These are phyloP conservation scores for Pelecanoides urinatrix DNA, from an alignment of 2,113 vertebrate species.

Conservation along the genomic window DNA sequence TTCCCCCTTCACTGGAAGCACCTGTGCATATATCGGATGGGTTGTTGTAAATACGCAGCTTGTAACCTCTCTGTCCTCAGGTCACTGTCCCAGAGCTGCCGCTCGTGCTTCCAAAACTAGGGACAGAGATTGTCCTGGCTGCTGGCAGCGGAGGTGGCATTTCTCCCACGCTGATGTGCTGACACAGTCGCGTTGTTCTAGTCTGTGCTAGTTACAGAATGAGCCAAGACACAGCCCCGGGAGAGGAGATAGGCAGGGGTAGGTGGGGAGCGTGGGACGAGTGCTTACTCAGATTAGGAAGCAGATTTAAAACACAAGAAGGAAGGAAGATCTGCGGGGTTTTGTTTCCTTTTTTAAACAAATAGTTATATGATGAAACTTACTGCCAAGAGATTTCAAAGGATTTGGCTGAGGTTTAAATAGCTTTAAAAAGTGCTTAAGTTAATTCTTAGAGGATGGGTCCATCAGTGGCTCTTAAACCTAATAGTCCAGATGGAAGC, in stretches of 20 bases:
- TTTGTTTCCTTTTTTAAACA: conserved; percentile 2
- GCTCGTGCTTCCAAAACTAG: not conserved
- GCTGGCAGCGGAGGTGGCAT: conserved; percentile 79
- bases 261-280: not conserved
- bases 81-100: not conserved
- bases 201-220: conserved; percentile 55
- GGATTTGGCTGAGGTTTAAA: not conserved
- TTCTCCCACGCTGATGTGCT: conserved; percentile 68
- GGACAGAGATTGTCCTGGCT: conserved; percentile 60
- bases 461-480: not conserved
- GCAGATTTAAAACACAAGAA: not conserved
- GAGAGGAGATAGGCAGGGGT: not conserved
- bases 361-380: not conserved
- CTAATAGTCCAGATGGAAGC: not conserved
- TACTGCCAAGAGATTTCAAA: not conserved
- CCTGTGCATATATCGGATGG: too few relatives aligned
- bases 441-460: not conserved
- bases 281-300: not conserved
- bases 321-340: not conserved
- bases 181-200: conserved; percentile 75
- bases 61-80: not conserved
- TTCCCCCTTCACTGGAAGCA: not conserved
- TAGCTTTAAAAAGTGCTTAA: not conserved
- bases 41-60: not conserved
- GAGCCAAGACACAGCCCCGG: conserved; percentile 70